phyloP scores from a whole-genome alignment of 2,888 invertebrate species.

The Caenorhabditis virilis region DNA sequence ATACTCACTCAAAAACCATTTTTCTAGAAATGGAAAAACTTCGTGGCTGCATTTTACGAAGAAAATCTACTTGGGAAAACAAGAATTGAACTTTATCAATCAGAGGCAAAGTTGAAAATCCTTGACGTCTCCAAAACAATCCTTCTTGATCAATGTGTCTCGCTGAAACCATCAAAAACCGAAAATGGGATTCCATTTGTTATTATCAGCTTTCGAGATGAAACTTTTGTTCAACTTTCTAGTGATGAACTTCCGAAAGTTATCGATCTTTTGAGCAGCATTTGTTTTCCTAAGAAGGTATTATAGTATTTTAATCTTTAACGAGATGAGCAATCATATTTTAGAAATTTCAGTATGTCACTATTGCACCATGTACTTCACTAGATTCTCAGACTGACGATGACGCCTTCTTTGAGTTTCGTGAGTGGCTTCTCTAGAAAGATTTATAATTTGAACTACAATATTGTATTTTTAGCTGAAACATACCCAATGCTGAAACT shows the following conservation, averaged over 20 bases:
- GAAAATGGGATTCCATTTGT: constrained; percentile 25
- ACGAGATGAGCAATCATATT: not conserved
- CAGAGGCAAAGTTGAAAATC: constrained; percentile 15
- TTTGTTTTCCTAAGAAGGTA: constrained; percentile 39
- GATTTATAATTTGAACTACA: not conserved
- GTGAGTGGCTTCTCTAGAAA: constrained; percentile 21
- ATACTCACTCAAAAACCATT: not conserved
- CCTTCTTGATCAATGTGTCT: constrained; percentile 19
- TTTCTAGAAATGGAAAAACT: constrained; percentile 34
- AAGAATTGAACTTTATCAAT: constrained; percentile 29
- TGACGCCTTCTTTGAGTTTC: constrained; percentile 39
- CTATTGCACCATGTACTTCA: constrained; percentile 39
- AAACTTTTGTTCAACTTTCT: constrained; percentile 21
- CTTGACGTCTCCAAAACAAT: constrained; percentile 19
- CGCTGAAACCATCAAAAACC: constrained; percentile 28
- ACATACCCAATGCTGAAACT: constrained; percentile 34
- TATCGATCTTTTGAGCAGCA: constrained; percentile 21
- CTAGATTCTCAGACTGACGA: constrained; percentile 42
- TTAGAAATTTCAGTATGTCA: constrained; percentile 38
- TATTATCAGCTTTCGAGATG: constrained; percentile 22
- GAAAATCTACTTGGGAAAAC: constrained; percentile 26
- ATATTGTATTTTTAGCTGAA: constrained; percentile 22
- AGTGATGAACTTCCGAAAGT: constrained; percentile 23
- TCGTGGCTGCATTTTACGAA: constrained; percentile 26
- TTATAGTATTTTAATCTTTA: not conserved